Evolutionary conservation across 2,113 vertebrate genomes (phyloP), one percentile per base, ranked within the genome.

Genomic region (Bolborhynchus lineola): DNA sequence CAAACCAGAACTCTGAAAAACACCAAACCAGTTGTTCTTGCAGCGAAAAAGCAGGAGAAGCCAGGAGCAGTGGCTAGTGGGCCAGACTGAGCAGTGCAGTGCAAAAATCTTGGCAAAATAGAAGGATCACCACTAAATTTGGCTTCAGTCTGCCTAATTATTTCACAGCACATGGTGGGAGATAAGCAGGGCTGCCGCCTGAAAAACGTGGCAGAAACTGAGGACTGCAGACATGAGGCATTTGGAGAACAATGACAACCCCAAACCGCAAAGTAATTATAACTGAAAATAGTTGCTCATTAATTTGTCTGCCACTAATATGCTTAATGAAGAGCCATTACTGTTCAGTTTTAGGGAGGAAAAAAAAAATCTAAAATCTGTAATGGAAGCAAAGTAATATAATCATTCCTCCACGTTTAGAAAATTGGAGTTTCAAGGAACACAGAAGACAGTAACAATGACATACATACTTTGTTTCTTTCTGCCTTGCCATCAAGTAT

Each of bases 21-120:
- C 80, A 42, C 53, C 86, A 63, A 63, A 55, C 3, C n/a, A 44
- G 28, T 1, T 0, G 1, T 3, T 4, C 3, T 1, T 20, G 37
- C 23, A 23, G 16, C 6, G 9, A 39, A 42, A 15, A 49, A 21
- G 33, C n/a, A 10, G 25, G 39, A 76, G 80, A 52, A 69, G 63
- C 4, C 57, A 33, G 63, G 13, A 81, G 69, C 64, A 41, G 33
- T 2, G 18, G 42, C 13, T 1, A 16, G 26, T 10, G 41, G 37
- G 39, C 28, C 60, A 67, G 60, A 46, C 3, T 77, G 68, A 86
- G 37, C 1, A 29, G 20, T 0, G 28, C 18, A 6, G 41, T 35
- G 47, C 26, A 62, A 31, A 88, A 55, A 6, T 24, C 53, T 52
- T 44, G 37, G 68, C 64, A 63, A 10, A 23, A 50, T 11, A 68